phyloP scores from a whole-genome alignment of 2,797 vertebrate genomes.

The Pitangus sulphuratus region DNA sequence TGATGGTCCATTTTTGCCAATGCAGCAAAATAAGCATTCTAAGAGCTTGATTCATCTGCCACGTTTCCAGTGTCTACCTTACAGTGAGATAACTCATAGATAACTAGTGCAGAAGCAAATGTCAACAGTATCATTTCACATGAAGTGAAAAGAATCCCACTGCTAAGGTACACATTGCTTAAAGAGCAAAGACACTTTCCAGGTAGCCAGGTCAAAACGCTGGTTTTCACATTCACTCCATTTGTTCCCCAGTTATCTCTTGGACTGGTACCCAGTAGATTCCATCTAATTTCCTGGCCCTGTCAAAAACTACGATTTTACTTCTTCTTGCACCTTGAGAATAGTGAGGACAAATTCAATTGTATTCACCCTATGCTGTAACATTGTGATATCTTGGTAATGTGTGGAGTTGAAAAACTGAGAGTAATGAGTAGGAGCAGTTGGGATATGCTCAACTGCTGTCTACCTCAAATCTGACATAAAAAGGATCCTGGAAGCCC shows the following conservation, averaged over 20 bases:
- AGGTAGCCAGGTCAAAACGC: neutral
- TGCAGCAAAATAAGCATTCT: neutral
- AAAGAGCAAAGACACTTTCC: neutral
- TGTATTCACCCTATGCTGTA: neutral
- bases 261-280: neutral
- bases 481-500: neutral
- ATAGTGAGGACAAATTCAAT: neutral
- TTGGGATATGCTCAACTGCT: neutral
- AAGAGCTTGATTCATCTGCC: neutral
- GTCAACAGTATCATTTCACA: accelerated
- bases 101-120: neutral
- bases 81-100: neutral
- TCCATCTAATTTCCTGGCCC: neutral
- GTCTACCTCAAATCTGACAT: neutral
- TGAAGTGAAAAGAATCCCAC: neutral
- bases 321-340: neutral
- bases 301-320: neutral
- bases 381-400: neutral
- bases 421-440: neutral
- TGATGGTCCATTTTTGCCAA: neutral
- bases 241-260: neutral
- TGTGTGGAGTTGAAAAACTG: neutral
- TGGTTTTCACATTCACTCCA: neutral
- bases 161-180: neutral
- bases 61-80: neutral